Conservation (phyloP, 2,888 invertebrate genomes). For the Ypsolopha scabrella region DNA sequence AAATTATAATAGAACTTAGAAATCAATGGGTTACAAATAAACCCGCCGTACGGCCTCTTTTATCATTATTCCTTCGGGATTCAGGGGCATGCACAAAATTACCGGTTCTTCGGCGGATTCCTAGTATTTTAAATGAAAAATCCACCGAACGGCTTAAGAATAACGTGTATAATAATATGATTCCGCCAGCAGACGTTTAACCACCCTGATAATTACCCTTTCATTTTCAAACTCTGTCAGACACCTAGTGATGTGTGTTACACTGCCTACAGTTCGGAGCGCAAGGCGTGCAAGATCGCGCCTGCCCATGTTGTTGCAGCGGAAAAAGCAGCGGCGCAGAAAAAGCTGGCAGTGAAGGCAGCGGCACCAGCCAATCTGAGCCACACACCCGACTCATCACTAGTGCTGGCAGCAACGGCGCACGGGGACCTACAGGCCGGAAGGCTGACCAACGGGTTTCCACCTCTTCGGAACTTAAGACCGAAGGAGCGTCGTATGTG, state of each 20-base stretch:
- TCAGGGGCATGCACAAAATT: too few species aligned
- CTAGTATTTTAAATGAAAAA: too few species aligned
- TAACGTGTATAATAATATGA: too few species aligned
- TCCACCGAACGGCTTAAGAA: too few species aligned
- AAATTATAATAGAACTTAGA: too few species aligned
- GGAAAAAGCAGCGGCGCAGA: slow-evolving; percentile 52
- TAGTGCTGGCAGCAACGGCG: slow-evolving; percentile 54
- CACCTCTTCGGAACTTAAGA: slow-evolving; percentile 46
- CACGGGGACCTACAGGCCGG: slow-evolving; percentile 56
- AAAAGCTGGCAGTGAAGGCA: slow-evolving; percentile 50
- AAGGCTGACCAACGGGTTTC: slow-evolving; percentile 60
- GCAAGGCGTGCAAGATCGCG: slow-evolving; percentile 44
- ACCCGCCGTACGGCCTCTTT: too few species aligned
- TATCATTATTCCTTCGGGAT: too few species aligned
- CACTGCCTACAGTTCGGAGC: slow-evolving; percentile 61
- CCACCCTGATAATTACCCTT: too few species aligned
- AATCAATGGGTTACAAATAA: too few species aligned
- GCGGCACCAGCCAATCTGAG: slow-evolving; percentile 60
- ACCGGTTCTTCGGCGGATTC: too few species aligned
- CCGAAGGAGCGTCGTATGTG: slow-evolving; percentile 35
- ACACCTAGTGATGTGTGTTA: slow-evolving; percentile 35
- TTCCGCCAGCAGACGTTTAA: too few species aligned
- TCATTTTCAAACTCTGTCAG: too few species aligned
- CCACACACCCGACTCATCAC: slow-evolving; percentile 66
- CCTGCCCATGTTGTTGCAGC: slow-evolving; percentile 43